Conservation (phyloP, 2,797 vertebrate genomes). For the Furcifer pardalis region DNA sequence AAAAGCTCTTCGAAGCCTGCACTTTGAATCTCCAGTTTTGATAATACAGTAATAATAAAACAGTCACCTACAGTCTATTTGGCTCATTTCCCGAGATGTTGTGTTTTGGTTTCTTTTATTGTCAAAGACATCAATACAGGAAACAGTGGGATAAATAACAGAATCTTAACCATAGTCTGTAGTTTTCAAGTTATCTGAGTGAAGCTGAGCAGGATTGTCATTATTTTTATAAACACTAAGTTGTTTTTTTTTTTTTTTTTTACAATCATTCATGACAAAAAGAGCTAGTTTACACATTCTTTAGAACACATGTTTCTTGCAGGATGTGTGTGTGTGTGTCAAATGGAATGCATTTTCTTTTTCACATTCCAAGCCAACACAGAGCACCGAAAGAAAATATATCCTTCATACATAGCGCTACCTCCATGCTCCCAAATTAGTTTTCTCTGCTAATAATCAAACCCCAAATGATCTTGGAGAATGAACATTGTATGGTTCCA, state of each 20-base stretch:
- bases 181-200: not conserved
- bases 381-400: not conserved
- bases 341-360: not conserved
- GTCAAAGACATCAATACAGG: not conserved
- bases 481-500: no score
- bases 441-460: not conserved
- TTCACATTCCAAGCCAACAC: not conserved
- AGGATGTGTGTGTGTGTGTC: not conserved
- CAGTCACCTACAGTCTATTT: not conserved
- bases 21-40: not conserved
- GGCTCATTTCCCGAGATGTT: not conserved
- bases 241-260: no score
- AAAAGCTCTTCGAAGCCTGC: not conserved
- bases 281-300: not conserved
- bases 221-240: not conserved
- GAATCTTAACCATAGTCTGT: not conserved
- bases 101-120: not conserved
- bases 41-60: not conserved
- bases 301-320: not conserved
- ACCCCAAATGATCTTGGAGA: no score
- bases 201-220: fast-evolving
- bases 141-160: slow-evolving; percentile 16
- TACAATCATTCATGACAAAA: not conserved
- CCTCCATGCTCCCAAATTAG: not conserved
- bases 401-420: not conserved